Percentiles rank a stretch among this genome's conserved stretches.
These are phyloP conservation scores for Cryptus armator DNA, from an alignment of 2,888 invertebrate genomes.

Conservation along the genomic window DNA sequence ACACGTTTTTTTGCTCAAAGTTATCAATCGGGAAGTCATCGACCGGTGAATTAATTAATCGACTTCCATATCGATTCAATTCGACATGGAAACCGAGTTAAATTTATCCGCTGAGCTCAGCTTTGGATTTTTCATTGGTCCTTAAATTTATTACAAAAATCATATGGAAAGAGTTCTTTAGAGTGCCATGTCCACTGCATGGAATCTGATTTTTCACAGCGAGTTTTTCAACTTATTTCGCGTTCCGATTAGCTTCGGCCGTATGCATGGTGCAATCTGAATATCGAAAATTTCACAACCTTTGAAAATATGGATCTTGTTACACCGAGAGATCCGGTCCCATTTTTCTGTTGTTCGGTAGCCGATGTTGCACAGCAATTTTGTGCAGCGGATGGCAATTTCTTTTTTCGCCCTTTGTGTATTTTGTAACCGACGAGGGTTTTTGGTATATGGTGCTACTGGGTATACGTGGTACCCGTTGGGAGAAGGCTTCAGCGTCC, in stretches of 20 bases:
- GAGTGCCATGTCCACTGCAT: too few species aligned
- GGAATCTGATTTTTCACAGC: background rate
- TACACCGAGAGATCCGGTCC: background rate
- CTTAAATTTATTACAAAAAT: too few species aligned
- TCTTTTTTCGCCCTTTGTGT: conserved; percentile 17
- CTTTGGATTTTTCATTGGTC: too few species aligned
- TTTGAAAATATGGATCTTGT: background rate
- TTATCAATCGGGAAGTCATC: too few species aligned
- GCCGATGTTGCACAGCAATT: conserved; percentile 30
- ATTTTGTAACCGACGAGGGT: conserved; percentile 43
- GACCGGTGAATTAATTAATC: too few species aligned
- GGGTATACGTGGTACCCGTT: conserved; percentile 42
- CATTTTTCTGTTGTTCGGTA: conserved; percentile 38
- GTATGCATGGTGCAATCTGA: background rate
- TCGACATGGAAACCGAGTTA: too few species aligned
- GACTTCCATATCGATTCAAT: too few species aligned
- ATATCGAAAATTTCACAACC: background rate
- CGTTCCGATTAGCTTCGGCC: background rate
- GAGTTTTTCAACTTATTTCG: background rate
- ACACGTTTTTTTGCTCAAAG: too few species aligned
- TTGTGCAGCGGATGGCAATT: conserved; percentile 30
- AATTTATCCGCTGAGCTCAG: too few species aligned
- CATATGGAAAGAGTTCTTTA: too few species aligned
- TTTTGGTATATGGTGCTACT: conserved; percentile 18
- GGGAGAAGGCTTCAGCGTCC: conserved; percentile 35